Percentiles rank a stretch among this genome's conserved stretches.
phyloP scores from a whole-genome alignment of 2,113 vertebrate species.

The Camelus dromedarius region DNA sequence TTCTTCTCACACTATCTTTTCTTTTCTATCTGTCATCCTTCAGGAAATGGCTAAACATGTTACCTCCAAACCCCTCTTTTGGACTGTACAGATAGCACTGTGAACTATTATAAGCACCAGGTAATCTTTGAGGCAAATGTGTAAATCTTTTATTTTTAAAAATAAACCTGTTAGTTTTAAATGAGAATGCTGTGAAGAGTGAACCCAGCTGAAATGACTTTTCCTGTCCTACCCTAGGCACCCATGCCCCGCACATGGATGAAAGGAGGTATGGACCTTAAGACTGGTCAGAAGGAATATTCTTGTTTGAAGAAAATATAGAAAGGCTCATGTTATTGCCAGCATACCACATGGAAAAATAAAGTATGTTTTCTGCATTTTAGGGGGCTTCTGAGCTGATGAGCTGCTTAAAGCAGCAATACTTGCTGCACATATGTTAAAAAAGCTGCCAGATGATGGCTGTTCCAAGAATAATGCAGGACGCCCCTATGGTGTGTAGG shows the following conservation, averaged over 20 bases:
- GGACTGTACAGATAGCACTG: conserved; percentile 25
- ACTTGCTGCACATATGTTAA: conserved; percentile 25
- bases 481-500: background rate
- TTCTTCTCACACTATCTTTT: background rate
- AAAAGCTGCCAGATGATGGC: conserved; percentile 56
- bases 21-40: conserved; percentile 60
- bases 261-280: background rate
- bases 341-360: background rate
- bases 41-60: conserved; percentile 55
- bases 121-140: conserved; percentile 59
- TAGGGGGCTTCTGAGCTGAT: background rate
- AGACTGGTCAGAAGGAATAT: background rate
- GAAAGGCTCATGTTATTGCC: background rate
- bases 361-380: background rate
- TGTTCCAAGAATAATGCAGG: conserved; percentile 47
- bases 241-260: background rate
- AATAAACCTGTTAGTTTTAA: conserved; percentile 65
- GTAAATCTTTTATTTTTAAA: conserved; percentile 28
- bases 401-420: conserved; percentile 12
- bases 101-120: conserved; percentile 69
- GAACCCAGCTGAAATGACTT: background rate
- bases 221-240: background rate
- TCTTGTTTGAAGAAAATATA: conserved; percentile 47
- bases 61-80: background rate
- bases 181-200: conserved; percentile 39